These are phyloP conservation scores for Heterodera filipjevi DNA, from an alignment of 2,888 invertebrate genomes.

Conservation along the genomic window DNA sequence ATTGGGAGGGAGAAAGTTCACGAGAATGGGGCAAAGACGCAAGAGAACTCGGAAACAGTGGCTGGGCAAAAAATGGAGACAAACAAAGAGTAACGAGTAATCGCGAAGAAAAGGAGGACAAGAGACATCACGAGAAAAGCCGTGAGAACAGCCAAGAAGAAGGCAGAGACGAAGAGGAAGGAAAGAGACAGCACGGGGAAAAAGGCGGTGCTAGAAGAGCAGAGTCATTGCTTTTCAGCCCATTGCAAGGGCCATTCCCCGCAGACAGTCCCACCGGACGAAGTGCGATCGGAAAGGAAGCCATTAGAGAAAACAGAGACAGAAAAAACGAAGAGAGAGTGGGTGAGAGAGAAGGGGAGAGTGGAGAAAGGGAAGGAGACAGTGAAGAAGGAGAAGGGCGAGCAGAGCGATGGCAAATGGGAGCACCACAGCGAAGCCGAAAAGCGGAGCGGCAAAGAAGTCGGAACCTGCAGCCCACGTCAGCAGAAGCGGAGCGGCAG, in stretches of 20 bases:
- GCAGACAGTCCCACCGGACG: neutral
- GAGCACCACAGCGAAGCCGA: neutral
- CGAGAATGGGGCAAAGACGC: neutral
- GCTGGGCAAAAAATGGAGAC: neutral
- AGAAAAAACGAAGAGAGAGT: neutral
- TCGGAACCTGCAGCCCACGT: neutral
- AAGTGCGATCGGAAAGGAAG: neutral
- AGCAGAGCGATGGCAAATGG: neutral
- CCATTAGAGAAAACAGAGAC: neutral
- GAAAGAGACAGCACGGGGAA: neutral
- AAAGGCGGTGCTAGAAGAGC: neutral
- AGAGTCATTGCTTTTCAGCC: neutral
- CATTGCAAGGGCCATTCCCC: neutral
- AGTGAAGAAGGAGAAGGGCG: neutral
- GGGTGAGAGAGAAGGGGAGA: neutral
- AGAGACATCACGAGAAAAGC: neutral
- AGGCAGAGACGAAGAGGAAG: neutral
- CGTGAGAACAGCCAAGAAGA: too few relatives aligned
- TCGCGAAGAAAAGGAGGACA: neutral
- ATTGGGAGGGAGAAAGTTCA: neutral
- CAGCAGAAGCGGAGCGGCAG: neutral
- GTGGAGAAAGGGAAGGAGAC: neutral
- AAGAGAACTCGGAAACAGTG: neutral
- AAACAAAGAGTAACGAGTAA: neutral
- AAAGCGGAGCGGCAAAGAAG: neutral